Base-by-base conservation (phyloP, 2,888 invertebrate genomes). In the Empis stercorea region DNA sequence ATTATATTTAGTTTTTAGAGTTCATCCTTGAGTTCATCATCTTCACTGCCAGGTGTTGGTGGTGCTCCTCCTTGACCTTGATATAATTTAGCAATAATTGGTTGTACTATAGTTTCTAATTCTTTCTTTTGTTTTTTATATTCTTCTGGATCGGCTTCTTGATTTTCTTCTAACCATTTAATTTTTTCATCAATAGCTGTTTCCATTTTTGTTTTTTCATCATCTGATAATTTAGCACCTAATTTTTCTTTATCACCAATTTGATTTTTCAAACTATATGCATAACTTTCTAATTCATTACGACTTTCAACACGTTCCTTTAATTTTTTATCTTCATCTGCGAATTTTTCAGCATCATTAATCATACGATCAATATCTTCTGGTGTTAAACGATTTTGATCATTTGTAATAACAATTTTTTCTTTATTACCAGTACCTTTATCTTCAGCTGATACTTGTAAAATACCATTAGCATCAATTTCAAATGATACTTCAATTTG, bases 301-400 rank as follows among this genome's bases (percentile, higher is more conserved):
- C 94, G 82, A 4, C 96, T 84, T 66, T 97, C 97, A 4, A 97
- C 94, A 45, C 87, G 80, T 71, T 96, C 93, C 73, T 93, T 93
- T 55, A 93, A 73, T 71, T 92, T 93, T 75, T 95, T 95, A 72
- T 99, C 99, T 56, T 99, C 97, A 62, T 97, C 97, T 15, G 96
- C 94, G 72, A 96, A 99, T 70, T 91, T 92, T 73, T 99, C 99
- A 1, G 97, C 96, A 65, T 99, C 97, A 71, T 89, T 89, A 70
- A 99, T 95, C 99, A 99, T 99, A 52, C 94, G 79, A 65, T 99
- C 96, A 57, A 99, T 99, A 61, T 99, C 97, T 57, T 99, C 97
- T 5, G 95, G 96, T 13, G 94, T 93, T 52, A 99, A 71, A 54
- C 96, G 78, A 72, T 96, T 96, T 70, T 96, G 94, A 63, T 97